Base-by-base conservation (phyloP, 30 jellyfish, hydroid and myxozoan species). In the Sanderia malayensis region DNA sequence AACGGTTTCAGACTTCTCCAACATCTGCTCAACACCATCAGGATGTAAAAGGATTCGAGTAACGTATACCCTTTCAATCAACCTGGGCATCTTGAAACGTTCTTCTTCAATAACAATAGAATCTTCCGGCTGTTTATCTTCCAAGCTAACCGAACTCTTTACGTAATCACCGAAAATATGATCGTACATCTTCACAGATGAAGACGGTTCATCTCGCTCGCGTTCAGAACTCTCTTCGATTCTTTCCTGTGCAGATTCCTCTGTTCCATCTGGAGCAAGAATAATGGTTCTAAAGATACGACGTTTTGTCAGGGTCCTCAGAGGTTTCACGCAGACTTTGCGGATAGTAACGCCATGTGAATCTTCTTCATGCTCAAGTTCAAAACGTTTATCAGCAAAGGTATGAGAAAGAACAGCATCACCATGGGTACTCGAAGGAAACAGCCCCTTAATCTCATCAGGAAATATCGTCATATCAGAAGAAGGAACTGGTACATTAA, bases 1-100 rank as follows among this genome's bases (percentile, higher is more conserved):
- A 20, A 86, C 81, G 11, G 89, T 69, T 69, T 77, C 94, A 10
- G 94, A 86, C 30, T 61, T 65, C 53, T 86, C 96, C 45, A 87
- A 9, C 18, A 81, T 58, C n/a, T 66, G 82, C 55, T 81, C 93
- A 28, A 58, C 66, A 49, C 97, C 97, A 80, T 82, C 95, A 25
- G 71, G 76, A 37, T 63, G 66, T 67, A 84, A 28, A 59, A 87
- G 24, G 34, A 87, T 70, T 30, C 94, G 75, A 0, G 89, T 80
- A 23, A 79, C 95, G 65, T 24, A 79, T 29, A 87, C 94, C 70
- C 91, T 79, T 44, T 87, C 96, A 4, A 87, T 94, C 30, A 82
- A 74, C 21, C 64, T 45, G 0, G 86, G 79, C 19, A 58, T 70
- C 31, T 66, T 74, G 64, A n/a, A 49, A 3, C 72, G 66, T 34